A percentile compares a stretch with the other conserved stretches of the same genome.
Evolutionary conservation across 2,797 vertebrate species (phyloP).

Genomic region (Cottoperca gobio): DNA sequence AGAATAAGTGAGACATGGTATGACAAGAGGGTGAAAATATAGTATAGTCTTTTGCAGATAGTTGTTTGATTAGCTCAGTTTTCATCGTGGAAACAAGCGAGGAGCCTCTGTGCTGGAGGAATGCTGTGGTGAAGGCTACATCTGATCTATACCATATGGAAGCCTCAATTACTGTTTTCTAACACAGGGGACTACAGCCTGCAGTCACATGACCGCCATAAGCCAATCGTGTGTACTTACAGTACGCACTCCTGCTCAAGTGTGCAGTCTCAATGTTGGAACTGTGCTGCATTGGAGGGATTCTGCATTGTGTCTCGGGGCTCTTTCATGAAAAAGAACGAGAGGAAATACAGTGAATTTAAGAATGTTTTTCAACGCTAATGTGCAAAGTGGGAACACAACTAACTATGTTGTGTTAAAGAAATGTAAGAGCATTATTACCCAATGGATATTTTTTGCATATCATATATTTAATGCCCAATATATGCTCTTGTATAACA

Average conservation of each 20-base stretch:
- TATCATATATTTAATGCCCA: conserved; percentile 17
- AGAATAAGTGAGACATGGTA: background rate
- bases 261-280: conserved; percentile 76
- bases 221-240: conserved; percentile 79
- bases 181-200: conserved; percentile 80
- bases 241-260: conserved; percentile 73
- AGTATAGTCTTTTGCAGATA: conserved; percentile 1
- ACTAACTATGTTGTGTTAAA: conserved; percentile 10
- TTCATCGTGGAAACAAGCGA: conserved; percentile 50
- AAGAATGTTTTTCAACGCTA: background rate
- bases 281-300: conserved; percentile 71
- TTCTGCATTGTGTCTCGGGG: conserved; percentile 56
- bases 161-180: conserved; percentile 84
- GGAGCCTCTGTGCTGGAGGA: conserved; percentile 73
- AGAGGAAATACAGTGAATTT: conserved; percentile 19
- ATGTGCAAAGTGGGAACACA: background rate
- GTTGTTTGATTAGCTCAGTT: conserved; percentile 62
- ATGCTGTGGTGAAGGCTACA: conserved; percentile 82
- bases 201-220: conserved; percentile 79
- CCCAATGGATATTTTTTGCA: background rate
- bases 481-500: conserved; percentile 5
- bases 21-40: conserved; percentile 4
- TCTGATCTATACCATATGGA: conserved; percentile 90
- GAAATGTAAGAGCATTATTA: conserved; percentile 21
- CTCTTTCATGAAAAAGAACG: conserved; percentile 25